Base-by-base conservation (phyloP, 2,113 vertebrate genomes). In the Nesoenas mayeri region DNA sequence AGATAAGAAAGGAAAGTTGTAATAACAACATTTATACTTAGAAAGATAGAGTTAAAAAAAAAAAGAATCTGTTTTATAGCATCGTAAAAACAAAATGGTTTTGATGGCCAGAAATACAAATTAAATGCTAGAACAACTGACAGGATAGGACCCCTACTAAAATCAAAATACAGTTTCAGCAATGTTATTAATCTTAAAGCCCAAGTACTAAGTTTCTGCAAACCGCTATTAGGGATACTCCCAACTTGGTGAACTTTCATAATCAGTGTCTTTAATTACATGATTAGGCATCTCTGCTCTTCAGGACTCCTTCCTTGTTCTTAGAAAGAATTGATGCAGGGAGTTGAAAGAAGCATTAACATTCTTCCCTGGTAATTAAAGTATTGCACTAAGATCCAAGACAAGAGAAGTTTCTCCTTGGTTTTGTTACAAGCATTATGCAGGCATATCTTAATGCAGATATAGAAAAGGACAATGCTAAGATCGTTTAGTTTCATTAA, bases 1-100 rank as follows among this genome's bases (percentile, higher is more conserved):
- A 93, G 51, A 48, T 51, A 96, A 78, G 97, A 97, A 88, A 96
- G 74, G 74, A 66, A 93, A 80, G 44, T 65, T 87, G 57, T 4
- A 83, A 79, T 48, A 36, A 80, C 18, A 65, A 54, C 51, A 73
- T 71, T 79, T 79, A 47, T 56, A 26, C 38, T 85, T 56, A 38
- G 42, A 61, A 90, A 64, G 14, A 32, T 36, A 22, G 53, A 88
- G 15, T 44, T 61, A 10, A 36, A 71, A 57, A 91, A 91, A 36
- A 89, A 42, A 34, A 42, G 36, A 11, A 84, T 65, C 24, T n/a
- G 7, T 22, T 70, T 69, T 48, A 75, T 19, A 85, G 58, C 56
- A 77, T 25, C 44, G 60, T 58, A 92, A 92, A 83, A 42, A 3
- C 12, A 51, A 77, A 77, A 60, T 32, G 16, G 1, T 91, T 95